Evolutionary conservation across 2,113 vertebrate genomes (phyloP).

Genomic region (Hiodon alosoides): DNA sequence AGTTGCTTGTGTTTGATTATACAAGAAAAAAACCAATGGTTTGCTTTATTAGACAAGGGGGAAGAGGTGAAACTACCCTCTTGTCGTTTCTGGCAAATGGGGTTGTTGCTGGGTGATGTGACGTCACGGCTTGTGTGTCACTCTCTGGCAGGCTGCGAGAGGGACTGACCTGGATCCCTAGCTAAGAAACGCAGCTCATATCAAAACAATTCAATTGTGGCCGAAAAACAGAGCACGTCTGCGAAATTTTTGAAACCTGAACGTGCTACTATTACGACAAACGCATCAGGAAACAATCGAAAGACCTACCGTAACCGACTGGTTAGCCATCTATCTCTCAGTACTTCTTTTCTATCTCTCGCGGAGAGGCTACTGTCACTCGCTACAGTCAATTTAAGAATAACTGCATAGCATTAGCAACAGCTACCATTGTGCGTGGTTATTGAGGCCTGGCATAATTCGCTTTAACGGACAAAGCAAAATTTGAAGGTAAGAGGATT

Average conservation of each 20-base stretch:
- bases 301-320: too few species aligned
- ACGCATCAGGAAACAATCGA: too few species aligned
- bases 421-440: conserved; percentile 9
- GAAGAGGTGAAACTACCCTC: not conserved
- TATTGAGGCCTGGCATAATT: not conserved
- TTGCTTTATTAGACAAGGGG: not conserved
- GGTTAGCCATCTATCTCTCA: not conserved
- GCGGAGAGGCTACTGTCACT: conserved; percentile 10
- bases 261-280: too few species aligned
- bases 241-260: not conserved
- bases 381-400: not conserved
- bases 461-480: not conserved
- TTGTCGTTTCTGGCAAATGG: conserved; percentile 22
- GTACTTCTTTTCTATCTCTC: not conserved
- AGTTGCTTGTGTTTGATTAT: too few species aligned
- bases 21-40: not conserved
- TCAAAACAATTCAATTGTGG: conserved; percentile 2
- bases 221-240: not conserved
- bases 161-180: conserved; percentile 19
- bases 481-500: not conserved
- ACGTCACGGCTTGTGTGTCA: conserved; percentile 33
- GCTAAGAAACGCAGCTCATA: conserved; percentile 4
- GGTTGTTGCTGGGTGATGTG: conserved; percentile 14
- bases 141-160: conserved; percentile 14
- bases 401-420: conserved; percentile 15